These are phyloP conservation scores for Andrena marginata DNA, from an alignment of 2,888 invertebrate species.

Conservation along the genomic window DNA sequence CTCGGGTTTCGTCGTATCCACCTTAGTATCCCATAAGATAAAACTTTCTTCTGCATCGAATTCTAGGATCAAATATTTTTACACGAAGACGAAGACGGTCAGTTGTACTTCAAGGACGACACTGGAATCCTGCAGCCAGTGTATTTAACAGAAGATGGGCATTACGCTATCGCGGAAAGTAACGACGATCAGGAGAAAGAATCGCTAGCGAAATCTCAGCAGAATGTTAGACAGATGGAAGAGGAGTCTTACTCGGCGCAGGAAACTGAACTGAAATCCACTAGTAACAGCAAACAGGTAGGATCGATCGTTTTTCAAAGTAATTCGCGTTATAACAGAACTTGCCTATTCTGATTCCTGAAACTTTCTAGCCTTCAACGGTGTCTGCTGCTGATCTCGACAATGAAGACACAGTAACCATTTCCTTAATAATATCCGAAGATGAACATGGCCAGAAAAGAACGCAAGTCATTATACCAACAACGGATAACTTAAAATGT, in stretches of 20 bases:
- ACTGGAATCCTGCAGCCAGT: conserved; percentile 82
- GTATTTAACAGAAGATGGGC: conserved; percentile 83
- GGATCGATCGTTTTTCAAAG: background rate
- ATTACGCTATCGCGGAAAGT: conserved; percentile 82
- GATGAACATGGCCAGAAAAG: conserved; percentile 84
- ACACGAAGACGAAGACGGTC: conserved; percentile 83
- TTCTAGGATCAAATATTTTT: conserved; percentile 82
- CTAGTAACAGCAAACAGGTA: conserved; percentile 73
- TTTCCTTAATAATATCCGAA: conserved; percentile 84
- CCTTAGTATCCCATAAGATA: background rate
- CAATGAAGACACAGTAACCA: conserved; percentile 84
- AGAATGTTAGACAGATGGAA: conserved; percentile 61
- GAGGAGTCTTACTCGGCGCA: conserved; percentile 75
- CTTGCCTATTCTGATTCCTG: conserved; percentile 9
- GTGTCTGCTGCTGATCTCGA: conserved; percentile 76
- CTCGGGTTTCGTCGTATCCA: background rate
- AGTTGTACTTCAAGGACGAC: conserved; percentile 83
- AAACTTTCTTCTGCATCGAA: conserved; percentile 5
- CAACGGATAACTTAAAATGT: conserved; percentile 84
- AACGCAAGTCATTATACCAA: conserved; percentile 85
- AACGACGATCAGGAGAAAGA: conserved; percentile 79
- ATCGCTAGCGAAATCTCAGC: conserved; percentile 66
- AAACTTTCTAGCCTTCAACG: conserved; percentile 64
- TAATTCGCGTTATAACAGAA: background rate
- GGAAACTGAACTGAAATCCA: conserved; percentile 72